phyloP scores from a whole-genome alignment of 2,113 vertebrate species.

The Corythaixoides concolor region DNA sequence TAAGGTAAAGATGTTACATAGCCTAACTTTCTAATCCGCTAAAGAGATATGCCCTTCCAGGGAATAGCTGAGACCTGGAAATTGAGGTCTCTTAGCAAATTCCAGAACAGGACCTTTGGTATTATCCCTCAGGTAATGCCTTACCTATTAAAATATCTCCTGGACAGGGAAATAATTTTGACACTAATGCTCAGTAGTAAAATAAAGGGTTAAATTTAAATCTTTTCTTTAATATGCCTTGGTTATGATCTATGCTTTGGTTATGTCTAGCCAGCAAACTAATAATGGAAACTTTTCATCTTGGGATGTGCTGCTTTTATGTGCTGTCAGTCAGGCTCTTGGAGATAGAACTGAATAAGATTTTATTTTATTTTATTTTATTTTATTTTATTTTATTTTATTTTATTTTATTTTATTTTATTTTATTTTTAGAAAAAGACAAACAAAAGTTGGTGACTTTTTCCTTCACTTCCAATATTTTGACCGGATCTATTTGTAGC shows the following conservation, averaged over 20 bases:
- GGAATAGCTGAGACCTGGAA: not conserved
- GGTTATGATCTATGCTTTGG: not conserved
- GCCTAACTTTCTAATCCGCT: not conserved
- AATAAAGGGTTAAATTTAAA: not conserved
- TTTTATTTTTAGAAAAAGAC: not conserved
- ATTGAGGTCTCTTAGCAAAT: not conserved
- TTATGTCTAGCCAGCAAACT: not conserved
- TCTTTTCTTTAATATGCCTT: not conserved
- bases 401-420: too few species aligned
- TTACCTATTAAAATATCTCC: not conserved
- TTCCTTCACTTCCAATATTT: not conserved
- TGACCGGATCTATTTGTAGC: not conserved
- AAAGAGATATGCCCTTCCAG: not conserved
- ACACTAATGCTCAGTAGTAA: not conserved
- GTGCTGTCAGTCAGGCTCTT: not conserved
- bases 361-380: too few species aligned
- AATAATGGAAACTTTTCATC: not conserved
- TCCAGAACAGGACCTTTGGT: not conserved
- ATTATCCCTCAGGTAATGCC: not conserved
- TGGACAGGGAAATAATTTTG: not conserved
- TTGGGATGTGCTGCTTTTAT: not conserved
- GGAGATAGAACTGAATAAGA: not conserved
- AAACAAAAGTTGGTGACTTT: not conserved
- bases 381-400: too few species aligned
- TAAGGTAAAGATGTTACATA: not conserved